Evolutionary conservation across 2,797 vertebrate genomes (phyloP).

Genomic region (Pseudochirops cupreus): DNA sequence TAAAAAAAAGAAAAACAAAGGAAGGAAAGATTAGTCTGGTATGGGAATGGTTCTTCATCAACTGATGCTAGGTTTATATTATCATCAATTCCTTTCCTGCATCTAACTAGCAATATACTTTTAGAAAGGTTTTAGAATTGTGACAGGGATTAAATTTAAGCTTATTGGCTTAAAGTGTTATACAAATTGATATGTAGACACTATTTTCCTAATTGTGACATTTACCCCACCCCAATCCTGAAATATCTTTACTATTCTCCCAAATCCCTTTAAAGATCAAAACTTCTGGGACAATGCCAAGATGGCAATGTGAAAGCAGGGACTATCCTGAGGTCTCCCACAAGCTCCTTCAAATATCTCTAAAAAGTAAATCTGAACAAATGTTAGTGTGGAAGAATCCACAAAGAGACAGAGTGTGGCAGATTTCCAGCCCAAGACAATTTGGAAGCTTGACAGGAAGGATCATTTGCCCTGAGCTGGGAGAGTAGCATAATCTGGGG

Average conservation of each 20-base stretch:
- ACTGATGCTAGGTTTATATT: background rate
- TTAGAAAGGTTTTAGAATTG: background rate
- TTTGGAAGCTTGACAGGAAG: too few species aligned
- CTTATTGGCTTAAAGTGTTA: background rate
- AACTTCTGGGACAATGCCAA: background rate
- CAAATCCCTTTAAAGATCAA: background rate
- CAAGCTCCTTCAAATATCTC: too few species aligned
- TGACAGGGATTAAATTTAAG: background rate
- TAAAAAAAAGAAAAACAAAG: background rate
- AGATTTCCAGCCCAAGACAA: too few species aligned
- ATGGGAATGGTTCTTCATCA: background rate
- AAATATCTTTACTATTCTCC: background rate
- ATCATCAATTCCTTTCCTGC: background rate
- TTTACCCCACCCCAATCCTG: background rate
- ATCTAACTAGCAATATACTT: background rate
- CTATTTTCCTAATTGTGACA: background rate
- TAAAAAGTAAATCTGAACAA: too few species aligned
- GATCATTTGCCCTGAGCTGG: too few species aligned
- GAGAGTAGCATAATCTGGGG: too few species aligned
- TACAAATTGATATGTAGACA: background rate
- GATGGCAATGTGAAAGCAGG: too few species aligned
- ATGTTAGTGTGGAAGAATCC: too few species aligned
- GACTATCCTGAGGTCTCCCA: too few species aligned
- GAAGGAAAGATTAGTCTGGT: background rate
- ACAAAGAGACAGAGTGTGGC: too few species aligned